Evolutionary conservation across 2,113 vertebrate genomes (phyloP).

Genomic region (Aegithalos caudatus): DNA sequence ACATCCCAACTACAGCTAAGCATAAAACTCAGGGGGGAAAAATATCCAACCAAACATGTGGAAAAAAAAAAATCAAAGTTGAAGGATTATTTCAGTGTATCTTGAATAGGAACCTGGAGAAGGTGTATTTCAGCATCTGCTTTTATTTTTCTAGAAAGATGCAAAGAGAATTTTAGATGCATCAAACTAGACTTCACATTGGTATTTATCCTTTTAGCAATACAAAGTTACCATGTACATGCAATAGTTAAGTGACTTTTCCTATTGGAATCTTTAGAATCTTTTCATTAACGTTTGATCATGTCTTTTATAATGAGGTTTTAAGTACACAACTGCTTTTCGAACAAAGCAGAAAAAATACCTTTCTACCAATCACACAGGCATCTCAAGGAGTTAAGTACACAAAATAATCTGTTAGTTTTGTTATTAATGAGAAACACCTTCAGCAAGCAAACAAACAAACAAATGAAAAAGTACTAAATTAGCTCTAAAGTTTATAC

Average conservation of each 20-base stretch:
- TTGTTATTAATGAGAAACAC: neutral
- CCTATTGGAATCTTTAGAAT: neutral
- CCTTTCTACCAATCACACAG: neutral
- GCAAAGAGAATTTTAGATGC: neutral
- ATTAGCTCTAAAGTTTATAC: neutral
- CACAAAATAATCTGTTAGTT: neutral
- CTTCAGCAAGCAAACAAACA: neutral
- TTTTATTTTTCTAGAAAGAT: neutral
- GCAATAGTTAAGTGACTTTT: neutral
- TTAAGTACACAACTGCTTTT: neutral
- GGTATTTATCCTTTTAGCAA: neutral
- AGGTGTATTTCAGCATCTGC: neutral
- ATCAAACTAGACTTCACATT: neutral
- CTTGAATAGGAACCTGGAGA: neutral
- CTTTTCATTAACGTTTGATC: neutral
- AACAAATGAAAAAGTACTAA: neutral
- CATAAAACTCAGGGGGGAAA: neutral
- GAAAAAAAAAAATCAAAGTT: neutral
- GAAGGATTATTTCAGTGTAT: neutral
- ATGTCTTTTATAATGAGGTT: neutral
- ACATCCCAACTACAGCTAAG: neutral
- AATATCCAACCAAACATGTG: rapidly evolving
- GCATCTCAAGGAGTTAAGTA: neutral
- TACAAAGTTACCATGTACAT: neutral
- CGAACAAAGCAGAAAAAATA: neutral